Percentiles rank a stretch among this genome's conserved stretches.
Evolutionary conservation across 2,888 invertebrate species (phyloP).

Genomic region (Lasioglossum zephyrum): DNA sequence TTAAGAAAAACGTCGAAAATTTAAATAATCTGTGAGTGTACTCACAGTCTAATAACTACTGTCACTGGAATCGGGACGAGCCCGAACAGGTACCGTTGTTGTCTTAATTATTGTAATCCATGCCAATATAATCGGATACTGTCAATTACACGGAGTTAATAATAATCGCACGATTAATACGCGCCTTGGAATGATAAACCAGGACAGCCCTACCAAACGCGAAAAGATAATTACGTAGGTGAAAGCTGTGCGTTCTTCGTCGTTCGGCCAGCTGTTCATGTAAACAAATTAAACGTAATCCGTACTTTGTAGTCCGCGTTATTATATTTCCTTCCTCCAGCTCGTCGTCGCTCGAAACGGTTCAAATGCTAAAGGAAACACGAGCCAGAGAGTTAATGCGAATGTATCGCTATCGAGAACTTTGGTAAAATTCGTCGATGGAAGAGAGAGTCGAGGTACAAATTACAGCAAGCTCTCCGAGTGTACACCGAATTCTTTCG

Average conservation of each 20-base stretch:
- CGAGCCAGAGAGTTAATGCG: background rate
- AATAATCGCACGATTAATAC: slow-evolving; percentile 38
- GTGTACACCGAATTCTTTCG: background rate
- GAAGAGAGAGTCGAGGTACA: slow-evolving; percentile 6
- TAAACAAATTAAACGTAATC: slow-evolving; percentile 46
- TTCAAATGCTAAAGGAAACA: slow-evolving; percentile 1
- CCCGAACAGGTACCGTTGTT: background rate
- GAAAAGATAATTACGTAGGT: slow-evolving; percentile 45
- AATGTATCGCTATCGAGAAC: slow-evolving; percentile 21
- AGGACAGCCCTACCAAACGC: slow-evolving; percentile 14
- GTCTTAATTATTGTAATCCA: slow-evolving; percentile 22
- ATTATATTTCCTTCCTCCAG: background rate
- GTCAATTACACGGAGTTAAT: slow-evolving; percentile 47
- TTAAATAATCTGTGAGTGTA: background rate
- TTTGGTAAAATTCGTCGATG: background rate
- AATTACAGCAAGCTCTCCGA: slow-evolving; percentile 22
- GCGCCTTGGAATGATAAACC: slow-evolving; percentile 16
- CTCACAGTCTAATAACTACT: slow-evolving; percentile 10
- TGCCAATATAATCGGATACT: slow-evolving; percentile 6
- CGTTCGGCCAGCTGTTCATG: slow-evolving; percentile 30
- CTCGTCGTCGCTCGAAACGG: background rate
- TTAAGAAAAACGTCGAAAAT: background rate
- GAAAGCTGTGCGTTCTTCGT: slow-evolving; percentile 39
- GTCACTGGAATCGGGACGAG: background rate
- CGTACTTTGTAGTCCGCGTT: slow-evolving; percentile 15